Percentiles rank a stretch among this genome's conserved stretches.
phyloP scores from a whole-genome alignment of 2,113 vertebrate genomes.

The Vireo altiloquus region DNA sequence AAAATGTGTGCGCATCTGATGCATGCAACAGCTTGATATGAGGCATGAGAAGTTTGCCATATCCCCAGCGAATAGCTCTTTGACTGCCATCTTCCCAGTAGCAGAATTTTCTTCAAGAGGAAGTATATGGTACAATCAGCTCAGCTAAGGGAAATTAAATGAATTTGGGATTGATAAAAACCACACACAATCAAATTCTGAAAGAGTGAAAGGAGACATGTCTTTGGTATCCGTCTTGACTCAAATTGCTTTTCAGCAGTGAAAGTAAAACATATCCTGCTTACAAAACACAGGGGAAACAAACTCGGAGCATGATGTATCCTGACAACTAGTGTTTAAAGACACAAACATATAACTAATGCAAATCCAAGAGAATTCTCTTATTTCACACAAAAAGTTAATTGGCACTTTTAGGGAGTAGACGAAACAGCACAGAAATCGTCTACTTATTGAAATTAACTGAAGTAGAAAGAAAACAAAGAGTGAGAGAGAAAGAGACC shows the following conservation, averaged over 20 bases:
- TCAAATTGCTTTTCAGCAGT: constrained; percentile 35
- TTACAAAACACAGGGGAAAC: background rate
- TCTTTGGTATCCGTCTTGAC: constrained; percentile 23
- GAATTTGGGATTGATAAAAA: constrained; percentile 27
- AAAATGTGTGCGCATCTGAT: background rate
- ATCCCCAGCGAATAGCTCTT: background rate
- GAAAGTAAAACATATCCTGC: background rate
- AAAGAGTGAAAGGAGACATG: constrained; percentile 15
- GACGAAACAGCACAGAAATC: constrained; percentile 53
- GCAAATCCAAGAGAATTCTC: constrained; percentile 52
- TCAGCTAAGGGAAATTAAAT: constrained; percentile 24
- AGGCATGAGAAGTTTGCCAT: background rate
- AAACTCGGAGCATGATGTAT: background rate
- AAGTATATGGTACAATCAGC: background rate
- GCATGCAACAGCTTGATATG: background rate
- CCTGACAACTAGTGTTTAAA: background rate
- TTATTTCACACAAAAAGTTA: constrained; percentile 64
- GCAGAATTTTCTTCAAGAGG: background rate
- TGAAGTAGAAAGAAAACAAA: constrained; percentile 40
- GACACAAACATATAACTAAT: background rate
- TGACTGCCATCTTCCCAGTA: background rate
- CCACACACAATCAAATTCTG: background rate
- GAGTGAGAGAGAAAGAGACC: background rate
- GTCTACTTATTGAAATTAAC: constrained; percentile 57
- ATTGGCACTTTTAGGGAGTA: constrained; percentile 49